Evolutionary conservation across 2,113 vertebrate genomes (phyloP), one percentile per base, ranked within the genome.

Genomic region (Indri indri): DNA sequence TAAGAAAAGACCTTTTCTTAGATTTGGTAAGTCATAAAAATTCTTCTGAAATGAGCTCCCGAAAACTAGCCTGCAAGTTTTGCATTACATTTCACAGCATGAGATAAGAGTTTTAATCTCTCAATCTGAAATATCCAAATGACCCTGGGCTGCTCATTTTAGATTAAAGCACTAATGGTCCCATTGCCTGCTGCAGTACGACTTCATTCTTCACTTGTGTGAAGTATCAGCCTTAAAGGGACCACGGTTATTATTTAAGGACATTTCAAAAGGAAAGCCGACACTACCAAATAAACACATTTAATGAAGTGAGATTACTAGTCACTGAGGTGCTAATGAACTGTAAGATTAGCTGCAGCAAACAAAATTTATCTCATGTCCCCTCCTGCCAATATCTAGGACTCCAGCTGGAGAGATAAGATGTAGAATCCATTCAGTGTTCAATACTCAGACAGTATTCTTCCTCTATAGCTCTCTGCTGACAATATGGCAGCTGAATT

Each of bases 291-390:
- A 98, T 97, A 98, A 98, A 97, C 97, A 98, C 96, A 94, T 98
- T 97, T 96, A 98, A 97, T 97, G 92, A 98, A 98, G 96, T 98
- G 98, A 97, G 93, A 98, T 98, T 91, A 93, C 95, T 91, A 97
- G 97, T 97, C 96, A 97, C 97, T 97, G 96, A 98, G 94, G 95
- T 1, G 96, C 91, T 98, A 97, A 97, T 98, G 98, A 98, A 94
- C 91, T 97, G 80, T 90, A 97, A 98, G 97, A 96, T 95, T 96
- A 98, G 95, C 93, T 96, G 52, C 47, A 92, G 95, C 94, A 93
- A 98, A 98, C 50, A 84, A 97, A 97, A 98, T 96, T 97, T 98
- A 84, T 92, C 96, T 96, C 83, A 45, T 88, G 82, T 74, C 91
- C 96, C 97, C 87, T 97, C 95, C 97, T 98, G 97, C 95, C 98